A percentile compares a stretch with the other conserved stretches of the same genome.
phyloP scores from a whole-genome alignment of 2,797 vertebrate species.

The Cyprinodon diabolis region DNA sequence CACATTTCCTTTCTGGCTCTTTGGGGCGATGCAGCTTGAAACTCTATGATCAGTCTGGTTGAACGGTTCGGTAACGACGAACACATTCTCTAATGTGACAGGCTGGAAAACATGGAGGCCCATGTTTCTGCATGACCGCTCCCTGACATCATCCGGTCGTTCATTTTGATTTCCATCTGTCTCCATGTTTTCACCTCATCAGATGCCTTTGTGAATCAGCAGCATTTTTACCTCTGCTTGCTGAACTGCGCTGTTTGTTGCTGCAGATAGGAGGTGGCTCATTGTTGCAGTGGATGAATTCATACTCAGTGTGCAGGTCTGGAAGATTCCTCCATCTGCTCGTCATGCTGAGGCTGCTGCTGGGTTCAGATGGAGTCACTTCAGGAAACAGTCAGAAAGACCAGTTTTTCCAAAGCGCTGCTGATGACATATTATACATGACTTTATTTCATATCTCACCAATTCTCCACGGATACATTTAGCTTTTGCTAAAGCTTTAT shows the following conservation, averaged over 20 bases:
- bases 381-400: not conserved
- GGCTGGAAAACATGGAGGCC: not conserved
- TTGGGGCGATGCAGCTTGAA: not conserved
- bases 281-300: not conserved
- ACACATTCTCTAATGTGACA: not conserved
- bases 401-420: not conserved
- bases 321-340: not conserved
- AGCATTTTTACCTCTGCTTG: not conserved
- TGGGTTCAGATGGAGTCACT: not conserved
- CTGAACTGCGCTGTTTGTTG: not conserved
- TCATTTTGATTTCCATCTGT: constrained; percentile 15
- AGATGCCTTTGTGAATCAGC: constrained; percentile 4
- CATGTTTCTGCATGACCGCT: not conserved
- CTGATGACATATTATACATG: not conserved
- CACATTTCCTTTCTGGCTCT: not conserved
- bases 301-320: not conserved
- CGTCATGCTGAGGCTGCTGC: constrained; percentile 4
- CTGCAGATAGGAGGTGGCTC: not conserved
- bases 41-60: not conserved
- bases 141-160: constrained; percentile 4
- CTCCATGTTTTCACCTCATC: not conserved
- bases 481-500: no score
- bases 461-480: no score
- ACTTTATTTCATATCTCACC: no score
- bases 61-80: not conserved